Percentiles rank a stretch among this genome's conserved stretches.
These are phyloP conservation scores for Elymnias hypermnestra DNA, from an alignment of 1,140 invertebrate genomes.

Conservation along the genomic window DNA sequence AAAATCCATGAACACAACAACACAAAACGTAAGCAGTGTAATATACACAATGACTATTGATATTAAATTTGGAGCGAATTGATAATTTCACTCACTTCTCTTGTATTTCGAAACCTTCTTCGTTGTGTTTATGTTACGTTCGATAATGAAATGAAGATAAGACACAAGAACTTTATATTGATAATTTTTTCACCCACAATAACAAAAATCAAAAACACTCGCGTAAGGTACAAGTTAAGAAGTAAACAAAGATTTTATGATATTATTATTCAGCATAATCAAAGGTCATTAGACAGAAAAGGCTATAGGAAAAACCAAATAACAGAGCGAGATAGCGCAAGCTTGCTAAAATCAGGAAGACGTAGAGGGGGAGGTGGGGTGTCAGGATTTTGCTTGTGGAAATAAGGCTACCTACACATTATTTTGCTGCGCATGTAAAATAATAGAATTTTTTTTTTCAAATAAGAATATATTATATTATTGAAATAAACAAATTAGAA, in stretches of 20 bases:
- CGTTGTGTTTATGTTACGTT: slow-evolving; percentile 7
- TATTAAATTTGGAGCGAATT: slow-evolving; percentile 46
- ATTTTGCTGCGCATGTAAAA: no score
- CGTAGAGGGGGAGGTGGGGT: slow-evolving; percentile 29
- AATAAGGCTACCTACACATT: no score
- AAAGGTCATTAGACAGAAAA: slow-evolving; percentile 65
- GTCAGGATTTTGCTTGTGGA: slow-evolving; percentile 12
- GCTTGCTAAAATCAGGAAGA: slow-evolving; percentile 33
- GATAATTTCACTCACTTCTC: slow-evolving; percentile 17
- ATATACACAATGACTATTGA: slow-evolving; percentile 69
- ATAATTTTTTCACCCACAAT: slow-evolving; percentile 52
- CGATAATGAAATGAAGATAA: slow-evolving; percentile 9
- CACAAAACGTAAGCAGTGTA: slow-evolving; percentile 47
- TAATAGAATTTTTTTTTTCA: no score
- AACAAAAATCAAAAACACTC: slow-evolving; percentile 64
- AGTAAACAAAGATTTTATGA: slow-evolving; percentile 73
- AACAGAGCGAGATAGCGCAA: slow-evolving; percentile 36
- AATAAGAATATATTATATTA: no score
- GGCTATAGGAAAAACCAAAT: slow-evolving; percentile 23
- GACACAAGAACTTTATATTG: slow-evolving; percentile 17
- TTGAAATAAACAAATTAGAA: no score
- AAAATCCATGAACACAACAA: slow-evolving; percentile 37
- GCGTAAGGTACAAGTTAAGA: slow-evolving; percentile 54
- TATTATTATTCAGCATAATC: slow-evolving; percentile 72
- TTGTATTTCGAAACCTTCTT: background rate